A percentile compares a stretch with the other conserved stretches of the same genome.
phyloP scores from a whole-genome alignment of 2,797 vertebrate species.

The Oophaga sylvatica region DNA sequence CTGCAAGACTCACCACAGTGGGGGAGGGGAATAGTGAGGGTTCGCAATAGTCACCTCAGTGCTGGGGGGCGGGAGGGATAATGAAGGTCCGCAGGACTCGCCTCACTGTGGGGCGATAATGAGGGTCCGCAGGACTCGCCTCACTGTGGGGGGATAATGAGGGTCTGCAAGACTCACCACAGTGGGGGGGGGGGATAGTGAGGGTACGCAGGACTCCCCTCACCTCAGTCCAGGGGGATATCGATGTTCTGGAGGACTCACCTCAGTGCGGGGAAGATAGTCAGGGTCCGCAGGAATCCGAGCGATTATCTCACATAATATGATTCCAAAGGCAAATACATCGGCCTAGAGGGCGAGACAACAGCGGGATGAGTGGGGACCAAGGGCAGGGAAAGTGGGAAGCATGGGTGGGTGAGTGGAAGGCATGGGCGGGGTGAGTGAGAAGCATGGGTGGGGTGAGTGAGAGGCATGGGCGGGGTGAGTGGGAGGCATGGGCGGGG shows the following conservation, averaged over 20 bases:
- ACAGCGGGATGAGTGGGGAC: neutral
- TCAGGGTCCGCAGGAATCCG: slow-evolving; percentile 93
- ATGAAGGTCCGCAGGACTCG: neutral
- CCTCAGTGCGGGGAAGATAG: slow-evolving; percentile 92
- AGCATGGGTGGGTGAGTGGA: no score
- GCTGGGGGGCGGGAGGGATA: no score
- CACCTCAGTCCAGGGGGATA: slow-evolving; percentile 69
- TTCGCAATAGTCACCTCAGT: neutral
- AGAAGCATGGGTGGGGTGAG: no score
- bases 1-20: neutral
- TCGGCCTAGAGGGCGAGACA: slow-evolving; percentile 79
- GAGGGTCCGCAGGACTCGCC: no score
- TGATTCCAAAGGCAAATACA: slow-evolving; percentile 92
- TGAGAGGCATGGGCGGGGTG: no score
- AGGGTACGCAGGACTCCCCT: neutral
- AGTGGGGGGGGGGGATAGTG: neutral
- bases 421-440: no score
- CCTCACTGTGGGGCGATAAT: no score
- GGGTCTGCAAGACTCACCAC: neutral
- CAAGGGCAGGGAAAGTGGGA: no score
- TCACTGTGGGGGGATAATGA: neutral
- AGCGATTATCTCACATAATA: slow-evolving; percentile 92
- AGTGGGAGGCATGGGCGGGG: no score
- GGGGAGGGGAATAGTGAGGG: neutral
- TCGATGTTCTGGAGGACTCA: slow-evolving; percentile 84